Base-by-base conservation (phyloP, 2,888 invertebrate species). In the Ommatoiulus sabulosus region DNA sequence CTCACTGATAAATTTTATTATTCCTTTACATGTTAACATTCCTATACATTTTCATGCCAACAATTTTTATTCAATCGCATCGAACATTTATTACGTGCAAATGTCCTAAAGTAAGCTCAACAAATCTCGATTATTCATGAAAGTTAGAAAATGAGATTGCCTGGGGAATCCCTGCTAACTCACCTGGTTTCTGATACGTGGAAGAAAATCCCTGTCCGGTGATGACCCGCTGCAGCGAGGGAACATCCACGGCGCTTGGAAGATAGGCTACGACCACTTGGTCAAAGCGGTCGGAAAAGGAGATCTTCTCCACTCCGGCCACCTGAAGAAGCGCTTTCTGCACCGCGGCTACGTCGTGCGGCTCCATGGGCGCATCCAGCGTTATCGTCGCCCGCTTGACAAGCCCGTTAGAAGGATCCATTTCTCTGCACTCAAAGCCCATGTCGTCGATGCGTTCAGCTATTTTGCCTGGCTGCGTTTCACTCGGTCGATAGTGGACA, bases 381-480 rank as follows among this genome's bases (percentile, higher is more conserved):
- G 44, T 80, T 3, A 88, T n/a, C 43, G 84, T 84, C 48, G 35
- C 84, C 8, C 17, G 12, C n/a, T 84, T 84, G 17, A 84, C 63
- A 24, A 72, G 20, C 17, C 87, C 72, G 44, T 57, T 87, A 2
- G 87, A 72, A 5, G 24, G 84, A 84, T 84, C 84, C 24, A 12
- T 52, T 24, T 87, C 87, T 8, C 8, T 86, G 46, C 89, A 89
- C 88, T 95, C 95, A 91, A 97, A 97, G 0, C 97, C 97, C 94
- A 97, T 95, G 90, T 96, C 96, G 91, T 96, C 95, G 80, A 97
- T 95, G 89, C 94, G 94, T 89, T 95, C 95, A 0, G 95, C 95
- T 88, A 97, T 94, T 90, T 94, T 86, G 52, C 90, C 88, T 6
- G 91, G 90, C 86, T 91, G 90, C 5, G 52, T 84, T 35, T 46